phyloP scores from a whole-genome alignment of 2,113 vertebrate genomes.

The Probosciger aterrimus region DNA sequence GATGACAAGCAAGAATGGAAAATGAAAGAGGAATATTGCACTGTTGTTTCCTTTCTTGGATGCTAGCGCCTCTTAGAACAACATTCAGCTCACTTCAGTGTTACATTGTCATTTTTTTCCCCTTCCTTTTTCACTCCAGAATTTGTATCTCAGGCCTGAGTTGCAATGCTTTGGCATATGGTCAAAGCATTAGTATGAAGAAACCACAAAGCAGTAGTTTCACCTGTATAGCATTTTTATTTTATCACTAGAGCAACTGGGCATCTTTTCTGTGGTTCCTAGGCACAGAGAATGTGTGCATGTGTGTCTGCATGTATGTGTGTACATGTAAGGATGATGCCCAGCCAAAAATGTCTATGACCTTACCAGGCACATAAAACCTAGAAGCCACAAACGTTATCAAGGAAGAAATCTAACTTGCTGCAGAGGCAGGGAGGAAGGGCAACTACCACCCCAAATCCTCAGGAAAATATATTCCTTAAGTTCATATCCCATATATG shows the following conservation, averaged over 20 bases:
- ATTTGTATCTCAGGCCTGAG: not conserved
- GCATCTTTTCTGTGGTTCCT: not conserved
- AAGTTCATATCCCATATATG: not conserved
- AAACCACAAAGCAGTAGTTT: constrained; percentile 6
- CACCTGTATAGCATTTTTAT: constrained; percentile 3
- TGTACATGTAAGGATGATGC: not conserved
- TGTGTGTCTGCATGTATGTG: not conserved
- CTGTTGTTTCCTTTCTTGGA: not conserved
- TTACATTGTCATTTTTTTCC: not conserved
- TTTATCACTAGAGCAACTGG: not conserved
- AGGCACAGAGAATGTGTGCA: not conserved
- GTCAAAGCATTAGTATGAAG: constrained; percentile 31
- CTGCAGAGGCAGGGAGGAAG: not conserved
- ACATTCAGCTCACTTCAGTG: not conserved
- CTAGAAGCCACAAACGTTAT: not conserved
- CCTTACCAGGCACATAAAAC: not conserved
- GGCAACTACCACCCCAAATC: not conserved
- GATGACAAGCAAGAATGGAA: not conserved
- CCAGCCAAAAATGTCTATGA: not conserved
- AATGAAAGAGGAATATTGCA: not conserved
- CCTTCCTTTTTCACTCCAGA: not conserved
- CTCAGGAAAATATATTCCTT: not conserved
- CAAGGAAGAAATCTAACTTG: not conserved
- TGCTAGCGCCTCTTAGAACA: not conserved
- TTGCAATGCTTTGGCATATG: not conserved